These are phyloP conservation scores for Thelaira solivaga DNA, from an alignment of 2,888 invertebrate genomes.

Conservation along the genomic window DNA sequence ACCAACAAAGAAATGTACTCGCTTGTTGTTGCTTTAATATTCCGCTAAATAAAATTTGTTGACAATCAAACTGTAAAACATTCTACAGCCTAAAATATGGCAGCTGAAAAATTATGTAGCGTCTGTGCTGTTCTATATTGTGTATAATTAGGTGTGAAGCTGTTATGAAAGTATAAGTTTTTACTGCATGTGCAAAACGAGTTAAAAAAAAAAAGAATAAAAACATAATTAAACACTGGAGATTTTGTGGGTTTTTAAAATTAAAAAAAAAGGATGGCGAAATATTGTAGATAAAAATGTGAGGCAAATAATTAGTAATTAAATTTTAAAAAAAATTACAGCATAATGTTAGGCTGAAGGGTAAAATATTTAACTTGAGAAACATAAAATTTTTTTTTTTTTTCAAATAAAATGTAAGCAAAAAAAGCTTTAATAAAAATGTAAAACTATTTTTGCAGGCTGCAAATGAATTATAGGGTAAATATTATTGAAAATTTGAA, in stretches of 20 bases:
- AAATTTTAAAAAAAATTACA: too few relatives aligned
- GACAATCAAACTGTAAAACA: conserved; percentile 24
- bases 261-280: not conserved
- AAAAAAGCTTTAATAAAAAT: too few relatives aligned
- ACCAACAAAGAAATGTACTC: not conserved
- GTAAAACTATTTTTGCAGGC: too few relatives aligned
- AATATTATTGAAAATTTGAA: too few relatives aligned
- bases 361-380: too few relatives aligned
- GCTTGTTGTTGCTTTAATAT: conserved; percentile 9
- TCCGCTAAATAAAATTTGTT: conserved; percentile 33
- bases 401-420: too few relatives aligned
- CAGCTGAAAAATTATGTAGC: not conserved
- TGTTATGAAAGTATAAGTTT: not conserved
- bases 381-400: too few relatives aligned
- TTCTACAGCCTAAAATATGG: not conserved
- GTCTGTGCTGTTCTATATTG: not conserved
- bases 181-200: not conserved
- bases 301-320: too few relatives aligned
- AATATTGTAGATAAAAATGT: too few relatives aligned
- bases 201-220: too few relatives aligned
- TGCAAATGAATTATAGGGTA: too few relatives aligned
- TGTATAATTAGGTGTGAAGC: conserved; percentile 44
- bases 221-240: conserved; percentile 1
- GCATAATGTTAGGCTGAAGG: too few relatives aligned
- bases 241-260: not conserved